Evolutionary conservation across 2,797 vertebrate genomes (phyloP), one percentile per base, ranked within the genome.

Genomic region (Leucoraja ocellata): DNA sequence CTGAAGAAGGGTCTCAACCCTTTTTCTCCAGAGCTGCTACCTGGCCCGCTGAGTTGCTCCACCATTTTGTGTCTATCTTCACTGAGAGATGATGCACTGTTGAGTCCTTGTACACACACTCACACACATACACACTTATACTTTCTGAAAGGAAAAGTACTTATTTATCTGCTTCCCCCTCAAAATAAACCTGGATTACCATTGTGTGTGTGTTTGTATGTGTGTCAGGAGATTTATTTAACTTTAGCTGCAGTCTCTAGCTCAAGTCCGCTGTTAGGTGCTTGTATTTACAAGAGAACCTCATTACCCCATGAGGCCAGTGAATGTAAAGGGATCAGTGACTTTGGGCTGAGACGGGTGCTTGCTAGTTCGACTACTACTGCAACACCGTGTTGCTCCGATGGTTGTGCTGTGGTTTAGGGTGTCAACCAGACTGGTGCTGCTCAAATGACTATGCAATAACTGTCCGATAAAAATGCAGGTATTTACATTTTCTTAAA

Each of bases 401-500:
- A 14, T 63, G 63, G 84, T 11, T 88, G 84, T 88, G 84, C 84
- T 88, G 84, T 88, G 84, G 84, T 88, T 88, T 88, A 21, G n/a
- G 32, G 61, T 88, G n/a, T 23, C n/a, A 21, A 68, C 61, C 84
- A 68, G 84, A 36, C n/a, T 88, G 61, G 84, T 88, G 84, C 84
- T 88, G 84, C 84, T 88, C n/a, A 36, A 84, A 68, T 88, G 63
- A 65, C 84, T 88, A 88, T 88, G 84, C 84, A 88, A 88, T 88
- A 65, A 88, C 84, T 88, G 84, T 88, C 84, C 84, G 68, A 88
- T 88, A n/a, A 88, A 88, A 68, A 88, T 88, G 84, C 84, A 88
- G 84, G 84, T 88, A 88, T 88, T 88, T 88, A 88, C 84, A 88
- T 68, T 88, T 88, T 88, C 84, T 68, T 88, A 88, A 86, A 88